Evolutionary conservation across 2,797 vertebrate species (phyloP).

Genomic region (Girardinus metallicus): DNA sequence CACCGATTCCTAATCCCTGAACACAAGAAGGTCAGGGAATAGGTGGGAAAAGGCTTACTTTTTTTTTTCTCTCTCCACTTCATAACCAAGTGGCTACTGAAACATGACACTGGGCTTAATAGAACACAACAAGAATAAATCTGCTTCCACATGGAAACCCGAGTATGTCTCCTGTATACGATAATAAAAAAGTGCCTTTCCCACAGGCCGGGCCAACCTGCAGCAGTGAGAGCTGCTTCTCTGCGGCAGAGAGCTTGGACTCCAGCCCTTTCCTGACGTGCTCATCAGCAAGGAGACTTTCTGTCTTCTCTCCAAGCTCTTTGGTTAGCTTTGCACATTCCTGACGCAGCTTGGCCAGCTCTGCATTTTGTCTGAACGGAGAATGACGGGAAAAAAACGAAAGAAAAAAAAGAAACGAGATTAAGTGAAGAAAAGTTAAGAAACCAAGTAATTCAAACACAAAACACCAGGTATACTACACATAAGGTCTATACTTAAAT

Average conservation of each 20-base stretch:
- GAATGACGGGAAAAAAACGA: constrained; percentile 1
- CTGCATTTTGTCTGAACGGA: constrained; percentile 89
- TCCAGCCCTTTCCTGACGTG: constrained; percentile 88
- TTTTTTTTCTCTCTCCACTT: background rate
- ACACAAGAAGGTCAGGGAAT: constrained; percentile 44
- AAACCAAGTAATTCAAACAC: background rate
- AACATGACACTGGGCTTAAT: background rate
- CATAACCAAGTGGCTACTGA: constrained; percentile 10
- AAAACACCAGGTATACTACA: background rate
- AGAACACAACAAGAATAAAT: background rate
- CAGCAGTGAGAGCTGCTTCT: constrained; percentile 86
- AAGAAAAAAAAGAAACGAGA: background rate
- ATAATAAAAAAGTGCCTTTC: constrained; percentile 20
- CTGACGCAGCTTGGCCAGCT: constrained; percentile 92
- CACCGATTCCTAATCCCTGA: constrained; percentile 57
- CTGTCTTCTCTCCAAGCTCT: constrained; percentile 88
- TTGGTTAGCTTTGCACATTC: constrained; percentile 90
- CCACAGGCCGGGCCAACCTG: constrained; percentile 81
- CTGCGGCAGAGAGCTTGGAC: constrained; percentile 78
- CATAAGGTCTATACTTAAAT: background rate
- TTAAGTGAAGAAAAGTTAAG: constrained; percentile 1
- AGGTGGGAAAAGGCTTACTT: constrained; percentile 34
- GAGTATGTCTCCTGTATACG: background rate
- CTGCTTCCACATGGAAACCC: constrained; percentile 13
- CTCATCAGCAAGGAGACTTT: constrained; percentile 86